Percentiles rank a stretch among this genome's conserved stretches.
Conservation (phyloP, 2,888 invertebrate species). For the Stegana nigrithorax region DNA sequence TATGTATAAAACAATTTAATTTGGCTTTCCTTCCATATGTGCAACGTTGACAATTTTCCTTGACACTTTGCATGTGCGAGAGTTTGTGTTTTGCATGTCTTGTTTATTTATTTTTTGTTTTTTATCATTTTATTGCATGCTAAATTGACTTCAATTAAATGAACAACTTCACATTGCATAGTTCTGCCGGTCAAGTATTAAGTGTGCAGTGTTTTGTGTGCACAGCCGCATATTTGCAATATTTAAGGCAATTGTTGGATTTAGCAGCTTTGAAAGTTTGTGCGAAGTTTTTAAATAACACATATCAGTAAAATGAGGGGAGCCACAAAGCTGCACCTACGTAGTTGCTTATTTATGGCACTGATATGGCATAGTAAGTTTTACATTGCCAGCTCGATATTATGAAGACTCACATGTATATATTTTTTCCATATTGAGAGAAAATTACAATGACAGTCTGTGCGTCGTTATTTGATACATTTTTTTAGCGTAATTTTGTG, state of each 20-base stretch:
- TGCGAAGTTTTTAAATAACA: too few species aligned
- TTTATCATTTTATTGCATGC: neutral
- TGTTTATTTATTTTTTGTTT: neutral
- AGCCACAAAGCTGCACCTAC: neutral
- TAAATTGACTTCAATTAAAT: constrained; percentile 23
- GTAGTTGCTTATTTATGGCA: neutral
- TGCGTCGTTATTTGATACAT: too few species aligned
- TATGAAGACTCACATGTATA: too few species aligned
- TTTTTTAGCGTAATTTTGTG: too few species aligned
- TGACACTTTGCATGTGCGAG: neutral
- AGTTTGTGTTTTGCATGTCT: neutral
- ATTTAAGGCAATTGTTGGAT: neutral
- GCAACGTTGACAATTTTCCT: constrained; percentile 1
- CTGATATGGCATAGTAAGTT: too few species aligned
- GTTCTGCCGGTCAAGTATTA: neutral
- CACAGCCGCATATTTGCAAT: neutral
- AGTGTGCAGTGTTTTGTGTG: neutral
- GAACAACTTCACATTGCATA: neutral
- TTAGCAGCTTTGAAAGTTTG: too few species aligned
- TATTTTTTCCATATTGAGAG: too few species aligned
- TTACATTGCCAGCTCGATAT: too few species aligned
- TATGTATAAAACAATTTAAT: constrained; percentile 3
- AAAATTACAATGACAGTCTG: too few species aligned
- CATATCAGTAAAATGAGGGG: neutral
- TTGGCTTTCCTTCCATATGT: neutral